Evolutionary conservation across 2,113 vertebrate genomes (phyloP).

Genomic region (Datnioides undecimradiatus): DNA sequence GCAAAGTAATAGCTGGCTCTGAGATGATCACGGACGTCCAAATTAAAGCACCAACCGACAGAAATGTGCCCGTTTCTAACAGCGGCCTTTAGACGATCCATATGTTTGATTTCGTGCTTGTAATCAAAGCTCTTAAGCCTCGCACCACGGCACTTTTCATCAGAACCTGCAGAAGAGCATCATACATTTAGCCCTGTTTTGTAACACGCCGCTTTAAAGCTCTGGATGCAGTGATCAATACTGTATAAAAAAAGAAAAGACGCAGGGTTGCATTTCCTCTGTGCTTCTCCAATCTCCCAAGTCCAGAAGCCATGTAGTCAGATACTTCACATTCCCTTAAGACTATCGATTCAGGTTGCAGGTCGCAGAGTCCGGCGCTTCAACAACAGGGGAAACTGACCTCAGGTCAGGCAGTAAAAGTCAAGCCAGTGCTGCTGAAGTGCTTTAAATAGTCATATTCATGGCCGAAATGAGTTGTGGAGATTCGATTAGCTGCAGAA

Average conservation of each 20-base stretch:
- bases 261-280: slow-evolving; percentile 69
- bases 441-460: slow-evolving; percentile 49
- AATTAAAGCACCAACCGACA: background rate
- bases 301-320: slow-evolving; percentile 71
- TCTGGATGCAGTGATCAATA: slow-evolving; percentile 64
- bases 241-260: slow-evolving; percentile 64
- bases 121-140: slow-evolving; percentile 25
- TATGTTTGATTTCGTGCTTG: background rate
- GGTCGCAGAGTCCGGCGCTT: slow-evolving; percentile 63
- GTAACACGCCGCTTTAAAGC: slow-evolving; percentile 39
- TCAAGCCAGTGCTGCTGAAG: slow-evolving; percentile 15
- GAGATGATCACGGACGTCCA: slow-evolving; percentile 27
- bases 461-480: slow-evolving; percentile 28
- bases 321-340: slow-evolving; percentile 76
- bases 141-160: background rate
- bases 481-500: slow-evolving; percentile 59
- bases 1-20: slow-evolving; percentile 12
- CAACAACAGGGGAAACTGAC: slow-evolving; percentile 53
- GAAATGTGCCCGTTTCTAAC: background rate
- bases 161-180: background rate
- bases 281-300: slow-evolving; percentile 69
- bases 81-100: background rate
- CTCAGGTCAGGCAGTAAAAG: slow-evolving; percentile 37
- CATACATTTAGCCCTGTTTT: slow-evolving; percentile 39
- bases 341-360: slow-evolving; percentile 75